Percentiles rank a stretch among this genome's conserved stretches.
phyloP scores from a whole-genome alignment of 2,888 invertebrate species.

The Rhyacophila evoluta region DNA sequence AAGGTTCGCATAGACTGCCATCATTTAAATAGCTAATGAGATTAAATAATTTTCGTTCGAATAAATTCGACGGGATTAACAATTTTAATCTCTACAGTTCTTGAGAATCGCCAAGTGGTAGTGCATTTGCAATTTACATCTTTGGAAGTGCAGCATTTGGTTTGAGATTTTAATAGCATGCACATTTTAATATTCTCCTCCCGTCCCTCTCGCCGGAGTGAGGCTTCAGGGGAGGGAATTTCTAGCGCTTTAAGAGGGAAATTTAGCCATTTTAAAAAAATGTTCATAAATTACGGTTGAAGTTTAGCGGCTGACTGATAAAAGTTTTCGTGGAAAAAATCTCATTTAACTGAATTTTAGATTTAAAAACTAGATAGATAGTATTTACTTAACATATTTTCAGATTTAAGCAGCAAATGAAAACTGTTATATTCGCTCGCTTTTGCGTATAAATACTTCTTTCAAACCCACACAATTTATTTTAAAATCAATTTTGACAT shows the following conservation, averaged over 20 bases:
- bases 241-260: not conserved
- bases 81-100: conserved; percentile 12
- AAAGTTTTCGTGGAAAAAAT: not conserved
- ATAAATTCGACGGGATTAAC: not conserved
- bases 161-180: conserved; percentile 25
- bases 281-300: not conserved
- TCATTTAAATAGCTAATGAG: conserved; percentile 12
- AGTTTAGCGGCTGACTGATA: conserved; percentile 18
- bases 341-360: not conserved
- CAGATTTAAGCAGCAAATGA: not conserved
- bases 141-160: conserved; percentile 45
- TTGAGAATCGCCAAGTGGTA: conserved; percentile 7
- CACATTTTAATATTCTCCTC: conserved; percentile 21
- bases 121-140: conserved; percentile 40
- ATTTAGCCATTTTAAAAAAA: conserved; percentile 14
- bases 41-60: conserved; percentile 5
- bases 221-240: too few relatives aligned
- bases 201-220: too few relatives aligned
- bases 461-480: too few relatives aligned
- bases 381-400: not conserved
- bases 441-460: too few relatives aligned
- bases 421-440: too few relatives aligned
- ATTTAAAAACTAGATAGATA: not conserved
- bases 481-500: too few relatives aligned
- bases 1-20: not conserved